Percentiles rank a stretch among this genome's conserved stretches.
Evolutionary conservation across 2,797 vertebrate species (phyloP).

Genomic region (Hippopotamyrus pictus): DNA sequence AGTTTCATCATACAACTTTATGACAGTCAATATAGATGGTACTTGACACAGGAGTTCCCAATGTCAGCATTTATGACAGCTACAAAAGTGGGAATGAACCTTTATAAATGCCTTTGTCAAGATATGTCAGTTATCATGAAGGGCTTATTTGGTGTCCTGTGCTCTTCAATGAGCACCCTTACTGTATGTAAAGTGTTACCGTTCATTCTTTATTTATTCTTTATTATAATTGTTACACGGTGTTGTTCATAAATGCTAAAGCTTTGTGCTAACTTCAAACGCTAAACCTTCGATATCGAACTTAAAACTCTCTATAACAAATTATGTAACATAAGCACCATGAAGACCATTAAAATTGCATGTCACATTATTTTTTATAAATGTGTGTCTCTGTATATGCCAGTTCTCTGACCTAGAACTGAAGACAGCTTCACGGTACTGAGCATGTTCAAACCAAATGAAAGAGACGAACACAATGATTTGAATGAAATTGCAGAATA

Average conservation of each 20-base stretch:
- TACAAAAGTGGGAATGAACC: not conserved
- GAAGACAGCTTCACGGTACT: not conserved
- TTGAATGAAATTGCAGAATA: not conserved
- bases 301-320: not conserved
- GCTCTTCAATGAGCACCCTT: not conserved
- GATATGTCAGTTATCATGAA: not conserved
- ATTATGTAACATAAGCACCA: not conserved
- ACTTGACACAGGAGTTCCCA: not conserved
- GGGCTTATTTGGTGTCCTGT: not conserved
- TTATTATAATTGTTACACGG: not conserved
- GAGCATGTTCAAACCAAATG: not conserved
- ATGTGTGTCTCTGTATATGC: not conserved
- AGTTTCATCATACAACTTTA: not conserved
- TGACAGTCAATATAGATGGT: not conserved
- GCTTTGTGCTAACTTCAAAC: not conserved
- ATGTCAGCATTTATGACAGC: not conserved
- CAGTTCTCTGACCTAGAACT: not conserved
- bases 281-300: not conserved
- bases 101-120: not conserved
- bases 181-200: not conserved
- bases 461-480: not conserved
- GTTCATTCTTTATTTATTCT: not conserved
- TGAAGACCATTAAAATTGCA: not conserved
- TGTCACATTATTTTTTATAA: not conserved
- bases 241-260: not conserved